Conservation (phyloP, 2,113 vertebrate genomes). For the Stegostoma tigrinum region DNA sequence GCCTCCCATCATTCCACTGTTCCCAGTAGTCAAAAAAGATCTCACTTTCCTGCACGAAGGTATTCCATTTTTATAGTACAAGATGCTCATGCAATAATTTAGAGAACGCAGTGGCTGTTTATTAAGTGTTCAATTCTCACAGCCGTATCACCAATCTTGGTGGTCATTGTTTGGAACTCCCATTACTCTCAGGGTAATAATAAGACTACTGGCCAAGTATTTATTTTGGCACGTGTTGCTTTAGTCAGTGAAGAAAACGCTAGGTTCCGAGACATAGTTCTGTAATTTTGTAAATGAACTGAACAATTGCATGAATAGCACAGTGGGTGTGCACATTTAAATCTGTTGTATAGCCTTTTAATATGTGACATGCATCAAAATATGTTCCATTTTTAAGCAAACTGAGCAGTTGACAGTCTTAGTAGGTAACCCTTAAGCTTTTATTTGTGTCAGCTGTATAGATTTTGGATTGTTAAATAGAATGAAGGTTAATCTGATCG, state of each 20-base stretch:
- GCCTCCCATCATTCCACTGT: slow-evolving; percentile 92
- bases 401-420: background rate
- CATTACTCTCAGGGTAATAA: background rate
- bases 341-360: background rate
- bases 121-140: slow-evolving; percentile 17
- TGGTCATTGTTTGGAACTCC: background rate
- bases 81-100: slow-evolving; percentile 18
- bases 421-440: background rate
- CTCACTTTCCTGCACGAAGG: slow-evolving; percentile 97
- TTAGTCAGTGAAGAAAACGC: background rate
- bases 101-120: background rate
- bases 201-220: background rate
- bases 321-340: background rate
- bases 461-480: background rate
- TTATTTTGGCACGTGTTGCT: background rate
- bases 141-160: background rate
- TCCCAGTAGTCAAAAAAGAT: slow-evolving; percentile 96
- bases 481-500: background rate
- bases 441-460: background rate
- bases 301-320: background rate
- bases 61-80: slow-evolving; percentile 46
- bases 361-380: background rate
- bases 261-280: background rate
- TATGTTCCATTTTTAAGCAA: background rate
- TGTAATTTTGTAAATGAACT: background rate